Conservation (phyloP, 2,113 vertebrate genomes). For the Gavia stellata region DNA sequence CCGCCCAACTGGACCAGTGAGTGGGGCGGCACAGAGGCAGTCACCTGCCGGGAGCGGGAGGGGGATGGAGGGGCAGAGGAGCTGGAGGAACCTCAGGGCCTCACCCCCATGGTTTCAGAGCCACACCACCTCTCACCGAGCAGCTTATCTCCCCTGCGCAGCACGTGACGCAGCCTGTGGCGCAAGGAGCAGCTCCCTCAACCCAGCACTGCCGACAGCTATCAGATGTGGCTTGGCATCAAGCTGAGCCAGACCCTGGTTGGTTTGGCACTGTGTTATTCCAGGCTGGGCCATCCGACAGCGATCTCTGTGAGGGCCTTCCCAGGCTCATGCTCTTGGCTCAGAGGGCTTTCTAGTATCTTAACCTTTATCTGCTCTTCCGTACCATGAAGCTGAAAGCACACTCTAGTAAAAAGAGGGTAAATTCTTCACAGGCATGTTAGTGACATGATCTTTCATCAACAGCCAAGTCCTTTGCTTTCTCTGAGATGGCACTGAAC, state of each 20-base stretch:
- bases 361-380: background rate
- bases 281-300: background rate
- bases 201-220: background rate
- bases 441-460: background rate
- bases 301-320: background rate
- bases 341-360: background rate
- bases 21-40: background rate
- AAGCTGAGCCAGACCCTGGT: background rate
- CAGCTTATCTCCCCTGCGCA: rapidly evolving
- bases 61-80: background rate
- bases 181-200: background rate
- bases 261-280: background rate
- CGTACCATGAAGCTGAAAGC: background rate
- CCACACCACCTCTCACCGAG: background rate
- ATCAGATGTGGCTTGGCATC: background rate
- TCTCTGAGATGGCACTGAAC: background rate
- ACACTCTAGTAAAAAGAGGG: background rate
- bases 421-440: background rate
- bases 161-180: background rate
- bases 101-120: background rate
- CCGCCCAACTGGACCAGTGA: background rate
- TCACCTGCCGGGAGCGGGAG: background rate
- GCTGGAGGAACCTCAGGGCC: background rate
- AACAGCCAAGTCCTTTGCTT: background rate
- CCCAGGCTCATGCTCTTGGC: background rate